Base-by-base conservation (phyloP, 2,888 invertebrate species). In the Ypsolopha sequella region DNA sequence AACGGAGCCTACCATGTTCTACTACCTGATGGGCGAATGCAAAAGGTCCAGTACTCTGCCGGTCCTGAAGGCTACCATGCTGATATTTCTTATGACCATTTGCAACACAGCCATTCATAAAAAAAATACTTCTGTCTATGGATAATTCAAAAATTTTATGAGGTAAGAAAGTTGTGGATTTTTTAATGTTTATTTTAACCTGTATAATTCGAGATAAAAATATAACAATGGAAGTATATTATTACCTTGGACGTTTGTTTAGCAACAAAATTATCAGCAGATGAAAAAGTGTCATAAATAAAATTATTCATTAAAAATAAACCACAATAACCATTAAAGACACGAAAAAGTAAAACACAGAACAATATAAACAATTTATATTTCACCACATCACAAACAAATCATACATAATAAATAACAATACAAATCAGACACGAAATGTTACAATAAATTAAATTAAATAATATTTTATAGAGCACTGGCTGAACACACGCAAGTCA, bases 1-100 rank as follows among this genome's bases (percentile, higher is more conserved):
- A 90, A 89, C 60, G 94, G 95, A 10, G 89, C 90, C 55, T 95
- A 95, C 80, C 92, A 93, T 63, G 93, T 94, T 3, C 80, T 92
- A 8, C 77, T 95, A 43, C 95, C 95, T 1, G 94, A 95, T 74
- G 95, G 94, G 36, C 88, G 94, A 57, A 80, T 92, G 65, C 94
- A 95, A 78, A 91, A 91, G 60, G 94, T 94, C 48, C 88, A 90
- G 55, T 95, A 95, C 74, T 91, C 90, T 60, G 94, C 93, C 0
- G 94, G 94, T 52, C 90, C 91, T 47, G 87, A 88, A 48, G 95
- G 95, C 7, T 95, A 91, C 73, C 93, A 93, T 66, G 94, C 95
- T 6, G 91, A 91, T 64, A 92, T 95, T 44, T 90, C 91, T 11
- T 94, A 93, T 59, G 88, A 88, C 53, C 70, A 79, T 53, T 55